phyloP scores from a whole-genome alignment of 2,113 vertebrate genomes.

The Phylloscopus whistleri region DNA sequence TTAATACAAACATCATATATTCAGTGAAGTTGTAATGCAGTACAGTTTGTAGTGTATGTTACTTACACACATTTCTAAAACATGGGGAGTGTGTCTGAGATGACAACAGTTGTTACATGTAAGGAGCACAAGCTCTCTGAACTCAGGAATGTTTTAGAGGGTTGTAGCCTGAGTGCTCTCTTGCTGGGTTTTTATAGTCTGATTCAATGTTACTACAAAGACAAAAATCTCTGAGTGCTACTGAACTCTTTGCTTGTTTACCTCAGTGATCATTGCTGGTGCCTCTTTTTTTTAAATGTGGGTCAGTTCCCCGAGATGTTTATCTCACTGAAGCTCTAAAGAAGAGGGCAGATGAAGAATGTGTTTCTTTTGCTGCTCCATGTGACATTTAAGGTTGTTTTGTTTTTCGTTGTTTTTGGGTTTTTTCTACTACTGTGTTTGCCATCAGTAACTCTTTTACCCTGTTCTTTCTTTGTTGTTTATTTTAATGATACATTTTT shows the following conservation, averaged over 20 bases:
- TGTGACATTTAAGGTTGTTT: not conserved
- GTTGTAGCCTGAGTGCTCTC: not conserved
- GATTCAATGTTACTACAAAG: not conserved
- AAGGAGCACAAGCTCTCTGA: not conserved
- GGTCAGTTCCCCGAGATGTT: not conserved
- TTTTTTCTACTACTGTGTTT: not conserved
- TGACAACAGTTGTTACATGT: not conserved
- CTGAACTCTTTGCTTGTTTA: not conserved
- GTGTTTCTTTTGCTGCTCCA: not conserved
- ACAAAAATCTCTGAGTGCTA: not conserved
- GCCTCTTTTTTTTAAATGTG: not conserved
- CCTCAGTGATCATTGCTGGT: not conserved
- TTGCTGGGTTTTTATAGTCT: not conserved
- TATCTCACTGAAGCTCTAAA: not conserved
- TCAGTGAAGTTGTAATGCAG: not conserved
- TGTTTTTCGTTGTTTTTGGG: too few relatives aligned
- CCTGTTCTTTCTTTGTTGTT: not conserved
- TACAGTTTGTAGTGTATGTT: not conserved
- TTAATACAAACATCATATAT: not conserved
- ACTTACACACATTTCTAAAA: not conserved
- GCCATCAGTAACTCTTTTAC: not conserved
- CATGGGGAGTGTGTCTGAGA: not conserved
- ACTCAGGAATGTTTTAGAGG: not conserved
- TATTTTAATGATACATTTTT: not conserved
- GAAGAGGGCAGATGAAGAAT: not conserved